A percentile compares a stretch with the other conserved stretches of the same genome.
These are phyloP conservation scores for Paramormyrops kingsleyae DNA, from an alignment of 2,113 vertebrate species.

Conservation along the genomic window DNA sequence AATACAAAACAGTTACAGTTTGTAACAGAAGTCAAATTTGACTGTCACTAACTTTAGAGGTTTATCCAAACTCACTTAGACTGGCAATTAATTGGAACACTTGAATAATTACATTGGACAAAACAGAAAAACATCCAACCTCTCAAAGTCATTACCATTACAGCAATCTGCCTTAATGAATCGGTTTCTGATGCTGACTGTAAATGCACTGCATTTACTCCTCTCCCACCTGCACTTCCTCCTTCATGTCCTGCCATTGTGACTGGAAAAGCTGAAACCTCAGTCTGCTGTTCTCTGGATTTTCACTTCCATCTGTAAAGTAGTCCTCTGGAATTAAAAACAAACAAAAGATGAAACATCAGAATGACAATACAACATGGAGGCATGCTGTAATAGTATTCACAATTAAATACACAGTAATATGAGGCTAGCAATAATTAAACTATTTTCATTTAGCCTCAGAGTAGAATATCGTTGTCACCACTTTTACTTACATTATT, in stretches of 20 bases:
- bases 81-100: background rate
- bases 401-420: background rate
- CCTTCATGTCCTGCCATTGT: slow-evolving; percentile 77
- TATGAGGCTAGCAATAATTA: background rate
- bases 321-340: slow-evolving; percentile 57
- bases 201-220: background rate
- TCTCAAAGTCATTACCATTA: background rate
- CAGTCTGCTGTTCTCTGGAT: slow-evolving; percentile 51
- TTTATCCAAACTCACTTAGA: background rate
- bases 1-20: background rate
- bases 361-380: background rate
- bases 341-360: slow-evolving; percentile 16
- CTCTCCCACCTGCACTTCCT: slow-evolving; percentile 71
- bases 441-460: background rate
- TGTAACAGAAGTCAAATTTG: background rate
- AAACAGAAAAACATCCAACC: background rate
- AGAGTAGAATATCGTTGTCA: background rate
- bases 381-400: background rate
- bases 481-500: background rate
- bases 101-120: background rate
- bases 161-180: background rate
- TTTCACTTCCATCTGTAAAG: slow-evolving; percentile 53
- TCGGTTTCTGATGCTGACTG: background rate
- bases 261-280: slow-evolving; percentile 71
- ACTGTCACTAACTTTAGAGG: background rate